Base-by-base conservation (phyloP, 1,140 invertebrate genomes). In the Sminthurides bifidus region DNA sequence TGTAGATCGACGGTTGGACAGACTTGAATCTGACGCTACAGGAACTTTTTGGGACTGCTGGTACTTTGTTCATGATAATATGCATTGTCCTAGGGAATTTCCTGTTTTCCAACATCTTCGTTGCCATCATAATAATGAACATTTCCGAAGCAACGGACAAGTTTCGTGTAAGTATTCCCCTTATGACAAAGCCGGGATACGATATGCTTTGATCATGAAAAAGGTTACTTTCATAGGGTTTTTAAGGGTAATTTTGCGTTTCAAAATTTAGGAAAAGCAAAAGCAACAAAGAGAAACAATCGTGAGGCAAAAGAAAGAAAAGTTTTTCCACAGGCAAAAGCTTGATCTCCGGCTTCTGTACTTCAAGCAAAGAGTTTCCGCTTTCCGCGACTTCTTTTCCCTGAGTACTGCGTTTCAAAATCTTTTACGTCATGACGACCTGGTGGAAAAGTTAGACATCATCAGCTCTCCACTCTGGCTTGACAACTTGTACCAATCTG, bases 71-170 rank as follows among this genome's bases (percentile, higher is more conserved):
- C 41, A 57, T 46, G 26, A n/a, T 63, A 0, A 19, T 51, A n/a
- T 48, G 58, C 26, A 65, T 69, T 27, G 59, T 68, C 21, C 49
- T 68, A 3, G 68, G 68, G 29, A 67, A 69, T 40, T 69, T 68
- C 52, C 58, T 69, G 27, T 66, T 69, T 54, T 60, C 61, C 3
- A 69, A 68, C 35, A 66, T 69, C 49, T 68, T 69, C 53, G 66
- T 69, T 56, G 68, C 66, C 27, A 59, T 69, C 43, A 67, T 69
- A 48, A 69, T 69, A 33, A 66, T 68, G 64, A 67, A 69, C 30
- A 69, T 69, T 37, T 65, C 62, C 19, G 68, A 69, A 31, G 67
- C 68, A 26, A 67, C 67, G 2, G 67, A 67, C 14, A 37, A 52
- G 0, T 66, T 56, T 23, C 15, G 63, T 14, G 61, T 63, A 63